Evolutionary conservation across 2,888 invertebrate species (phyloP).

Genomic region (Alentia gelatinosa): DNA sequence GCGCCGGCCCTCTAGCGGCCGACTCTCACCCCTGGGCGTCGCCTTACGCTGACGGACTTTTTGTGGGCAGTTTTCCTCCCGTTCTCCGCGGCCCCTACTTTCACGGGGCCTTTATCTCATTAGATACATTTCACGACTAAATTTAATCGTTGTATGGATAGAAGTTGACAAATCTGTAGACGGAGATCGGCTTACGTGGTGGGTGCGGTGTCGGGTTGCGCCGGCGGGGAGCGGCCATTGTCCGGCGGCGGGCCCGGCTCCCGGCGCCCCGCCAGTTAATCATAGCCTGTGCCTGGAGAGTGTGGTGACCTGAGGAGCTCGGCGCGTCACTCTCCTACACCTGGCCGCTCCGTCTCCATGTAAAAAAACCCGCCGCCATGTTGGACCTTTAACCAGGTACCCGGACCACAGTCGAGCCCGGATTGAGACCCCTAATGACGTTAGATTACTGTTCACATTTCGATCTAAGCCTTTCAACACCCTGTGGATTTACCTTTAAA

Average conservation of each 20-base stretch:
- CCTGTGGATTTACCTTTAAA: no score
- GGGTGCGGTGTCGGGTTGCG: not conserved
- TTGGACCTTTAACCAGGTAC: no score
- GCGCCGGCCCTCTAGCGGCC: not conserved
- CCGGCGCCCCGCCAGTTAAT: not conserved
- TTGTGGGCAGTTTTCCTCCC: not conserved
- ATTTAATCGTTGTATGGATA: conserved; percentile 32
- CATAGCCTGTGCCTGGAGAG: not conserved
- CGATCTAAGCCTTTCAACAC: no score
- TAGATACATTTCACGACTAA: conserved; percentile 49
- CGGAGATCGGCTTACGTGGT: not conserved
- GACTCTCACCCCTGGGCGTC: not conserved
- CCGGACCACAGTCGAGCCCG: no score
- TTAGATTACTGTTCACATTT: no score
- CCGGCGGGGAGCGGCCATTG: not conserved
- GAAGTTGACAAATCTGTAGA: conserved; percentile 39
- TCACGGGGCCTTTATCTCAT: not conserved
- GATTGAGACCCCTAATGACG: no score
- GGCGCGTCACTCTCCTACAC: conserved; percentile 13
- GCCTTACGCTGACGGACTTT: not conserved
- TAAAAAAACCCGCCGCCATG: no score
- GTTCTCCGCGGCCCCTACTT: not conserved
- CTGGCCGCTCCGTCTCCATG: not conserved
- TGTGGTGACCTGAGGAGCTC: conserved; percentile 13
- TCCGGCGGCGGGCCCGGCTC: not conserved